Conservation (phyloP, 2,797 vertebrate species). For the Coregonus ussuriensis region DNA sequence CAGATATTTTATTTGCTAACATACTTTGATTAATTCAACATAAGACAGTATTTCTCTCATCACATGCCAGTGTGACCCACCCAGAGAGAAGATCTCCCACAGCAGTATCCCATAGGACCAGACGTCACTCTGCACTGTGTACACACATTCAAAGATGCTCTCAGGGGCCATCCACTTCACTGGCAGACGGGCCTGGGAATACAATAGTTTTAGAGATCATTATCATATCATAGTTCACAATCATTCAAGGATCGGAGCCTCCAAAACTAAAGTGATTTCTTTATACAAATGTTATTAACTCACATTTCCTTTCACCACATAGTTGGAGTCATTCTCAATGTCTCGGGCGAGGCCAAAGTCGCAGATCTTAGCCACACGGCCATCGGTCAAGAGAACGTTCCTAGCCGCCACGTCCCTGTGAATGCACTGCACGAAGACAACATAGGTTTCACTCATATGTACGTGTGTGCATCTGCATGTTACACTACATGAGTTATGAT, state of each 20-base stretch:
- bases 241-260: neutral
- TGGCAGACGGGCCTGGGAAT: constrained; percentile 86
- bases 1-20: neutral
- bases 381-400: constrained; percentile 86
- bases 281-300: constrained; percentile 53
- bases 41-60: neutral
- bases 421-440: constrained; percentile 82
- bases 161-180: constrained; percentile 99
- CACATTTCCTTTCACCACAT: constrained; percentile 95
- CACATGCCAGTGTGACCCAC: constrained; percentile 62
- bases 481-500: neutral
- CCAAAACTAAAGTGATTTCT: neutral
- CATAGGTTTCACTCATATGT: neutral
- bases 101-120: constrained; percentile 97
- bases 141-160: constrained; percentile 95
- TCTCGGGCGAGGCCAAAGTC: constrained; percentile 96
- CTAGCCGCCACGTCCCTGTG: constrained; percentile 95
- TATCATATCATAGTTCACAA: neutral
- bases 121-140: constrained; percentile 94
- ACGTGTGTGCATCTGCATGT: constrained; percentile 5
- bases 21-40: neutral
- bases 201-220: neutral
- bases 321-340: constrained; percentile 91
- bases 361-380: constrained; percentile 89
- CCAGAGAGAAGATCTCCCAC: constrained; percentile 97